Evolutionary conservation across 2,113 vertebrate species (phyloP).

Genomic region (Strigops habroptila): DNA sequence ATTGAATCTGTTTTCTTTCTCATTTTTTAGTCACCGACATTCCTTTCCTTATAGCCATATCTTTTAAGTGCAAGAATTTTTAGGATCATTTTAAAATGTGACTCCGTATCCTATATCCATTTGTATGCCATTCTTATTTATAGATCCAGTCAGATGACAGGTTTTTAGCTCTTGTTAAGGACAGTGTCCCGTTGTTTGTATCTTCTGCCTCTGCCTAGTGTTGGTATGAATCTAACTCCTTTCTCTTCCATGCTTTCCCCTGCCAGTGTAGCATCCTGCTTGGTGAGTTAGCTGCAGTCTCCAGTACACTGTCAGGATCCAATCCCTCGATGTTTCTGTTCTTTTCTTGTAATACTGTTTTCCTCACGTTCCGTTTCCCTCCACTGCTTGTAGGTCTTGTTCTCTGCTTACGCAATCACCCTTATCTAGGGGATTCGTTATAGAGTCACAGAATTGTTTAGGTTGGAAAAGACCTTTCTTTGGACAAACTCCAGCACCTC

Average conservation of each 20-base stretch:
- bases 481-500: background rate
- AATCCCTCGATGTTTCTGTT: background rate
- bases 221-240: background rate
- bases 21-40: background rate
- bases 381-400: background rate
- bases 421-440: background rate
- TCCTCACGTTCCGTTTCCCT: background rate
- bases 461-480: background rate
- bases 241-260: background rate
- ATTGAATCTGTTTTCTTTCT: background rate
- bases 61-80: background rate
- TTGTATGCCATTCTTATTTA: background rate
- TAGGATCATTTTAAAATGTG: background rate
- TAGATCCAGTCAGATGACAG: background rate
- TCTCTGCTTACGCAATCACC: background rate
- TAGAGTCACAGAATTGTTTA: background rate
- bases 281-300: background rate
- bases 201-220: background rate
- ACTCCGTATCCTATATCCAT: background rate
- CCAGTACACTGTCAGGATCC: background rate
- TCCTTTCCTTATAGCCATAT: background rate
- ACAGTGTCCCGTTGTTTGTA: background rate
- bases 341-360: background rate
- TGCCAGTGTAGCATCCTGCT: background rate
- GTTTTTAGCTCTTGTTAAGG: background rate